Evolutionary conservation across 2,888 invertebrate species (phyloP), one percentile per base, ranked within the genome.

Genomic region (Drosophila algonquin): DNA sequence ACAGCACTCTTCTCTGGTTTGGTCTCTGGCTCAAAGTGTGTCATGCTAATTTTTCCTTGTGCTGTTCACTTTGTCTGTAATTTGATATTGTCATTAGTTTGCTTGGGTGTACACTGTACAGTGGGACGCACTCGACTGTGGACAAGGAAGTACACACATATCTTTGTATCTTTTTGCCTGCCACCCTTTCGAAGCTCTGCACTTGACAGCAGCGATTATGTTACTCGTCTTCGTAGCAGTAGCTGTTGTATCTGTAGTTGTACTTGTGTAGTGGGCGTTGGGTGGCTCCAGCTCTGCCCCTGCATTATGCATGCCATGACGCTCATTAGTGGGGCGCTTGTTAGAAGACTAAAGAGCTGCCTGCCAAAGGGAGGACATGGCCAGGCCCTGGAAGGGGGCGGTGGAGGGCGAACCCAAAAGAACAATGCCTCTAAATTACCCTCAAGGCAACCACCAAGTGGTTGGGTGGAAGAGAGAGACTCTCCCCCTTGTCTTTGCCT

Each of bases 21-120:
- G 32, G 48, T 45, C 45, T 46, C 60, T 56, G 51, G 55, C 68
- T 60, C 79, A 70, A 86, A 86, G 83, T 85, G 77, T 87, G 85
- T 89, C 84, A 87, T 89, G 87, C 81, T 77, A 84, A 84, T 80
- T 83, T 80, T 80, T 57, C 68, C 62, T 61, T 51, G 46, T 72
- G 54, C 63, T 69, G 58, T 59, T 60, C 24, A n/a, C 30, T 47
- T 54, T 51, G 56, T 50, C 57, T 74, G 82, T 87, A 83, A 83
- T 81, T 85, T 83, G 82, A 83, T 83, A 87, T 83, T 85, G 88
- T 85, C 82, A 83, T 83, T 88, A 88, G 84, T 76, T 82, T 75
- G 63, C 69, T 69, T 40, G 40, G 40, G 5, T 35, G 35, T 35
- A 35, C 35, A 12, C 12, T 35, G n/a, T 40, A 40, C 40, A 40